These are phyloP conservation scores for Ophioninae sp. DNA, from an alignment of 2,888 invertebrate genomes.

Conservation along the genomic window DNA sequence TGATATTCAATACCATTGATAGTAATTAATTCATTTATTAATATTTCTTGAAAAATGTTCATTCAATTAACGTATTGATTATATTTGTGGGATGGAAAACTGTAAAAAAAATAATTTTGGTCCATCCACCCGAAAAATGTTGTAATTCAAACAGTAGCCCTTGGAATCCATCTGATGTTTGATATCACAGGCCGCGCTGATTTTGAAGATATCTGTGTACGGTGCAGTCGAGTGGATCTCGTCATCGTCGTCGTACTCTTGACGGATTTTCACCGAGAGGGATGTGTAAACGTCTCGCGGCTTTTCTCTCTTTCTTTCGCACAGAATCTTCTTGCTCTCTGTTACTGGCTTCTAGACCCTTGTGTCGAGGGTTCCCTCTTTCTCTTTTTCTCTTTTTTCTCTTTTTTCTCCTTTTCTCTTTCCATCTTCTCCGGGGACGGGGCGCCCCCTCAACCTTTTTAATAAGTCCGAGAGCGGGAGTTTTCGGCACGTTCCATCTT, in stretches of 20 bases:
- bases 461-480: constrained; percentile 61
- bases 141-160: constrained; percentile 18
- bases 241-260: constrained; percentile 54
- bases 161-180: constrained; percentile 28
- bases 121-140: constrained; percentile 3
- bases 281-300: constrained; percentile 59
- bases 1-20: too few species aligned
- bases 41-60: background rate
- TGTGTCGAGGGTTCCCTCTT: constrained; percentile 3
- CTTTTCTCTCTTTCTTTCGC: constrained; percentile 28
- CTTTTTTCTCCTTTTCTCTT: constrained; percentile 17
- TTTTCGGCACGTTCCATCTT: constrained; percentile 59
- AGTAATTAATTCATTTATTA: too few species aligned
- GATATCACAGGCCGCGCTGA: constrained; percentile 30
- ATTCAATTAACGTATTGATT: background rate
- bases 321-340: background rate
- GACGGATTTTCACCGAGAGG: constrained; percentile 54
- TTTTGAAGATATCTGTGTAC: constrained; percentile 20
- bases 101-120: background rate
- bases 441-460: constrained; percentile 49
- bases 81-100: constrained; percentile 25
- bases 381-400: constrained; percentile 10
- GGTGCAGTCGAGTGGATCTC: constrained; percentile 32
- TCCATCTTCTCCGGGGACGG: constrained; percentile 4
- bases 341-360: background rate